Evolutionary conservation across 2,113 vertebrate species (phyloP).

Genomic region (Salvator merianae): DNA sequence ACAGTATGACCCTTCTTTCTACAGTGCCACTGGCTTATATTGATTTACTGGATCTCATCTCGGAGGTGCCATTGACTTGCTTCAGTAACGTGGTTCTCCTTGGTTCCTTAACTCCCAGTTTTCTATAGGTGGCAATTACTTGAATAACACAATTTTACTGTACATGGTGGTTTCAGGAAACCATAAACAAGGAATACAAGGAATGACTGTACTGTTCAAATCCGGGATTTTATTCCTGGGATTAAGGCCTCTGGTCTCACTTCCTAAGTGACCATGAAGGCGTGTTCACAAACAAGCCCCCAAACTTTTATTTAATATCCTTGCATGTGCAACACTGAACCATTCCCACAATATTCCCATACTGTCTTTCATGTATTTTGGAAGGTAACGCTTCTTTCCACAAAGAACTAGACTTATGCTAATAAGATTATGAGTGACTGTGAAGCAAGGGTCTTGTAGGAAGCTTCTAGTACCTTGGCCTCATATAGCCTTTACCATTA

Average conservation of each 20-base stretch:
- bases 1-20: no score
- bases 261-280: no score
- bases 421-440: slow-evolving; percentile 15
- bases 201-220: neutral
- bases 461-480: slow-evolving; percentile 13
- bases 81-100: no score
- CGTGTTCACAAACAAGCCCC: neutral
- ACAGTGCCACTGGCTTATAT: no score
- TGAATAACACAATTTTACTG: no score
- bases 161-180: no score
- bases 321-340: neutral
- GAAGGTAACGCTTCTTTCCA: slow-evolving; percentile 27
- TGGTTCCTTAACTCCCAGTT: no score
- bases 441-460: slow-evolving; percentile 16
- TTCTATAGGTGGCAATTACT: no score
- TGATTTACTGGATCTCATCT: no score
- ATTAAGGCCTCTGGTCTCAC: no score
- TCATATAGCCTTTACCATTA: slow-evolving; percentile 12
- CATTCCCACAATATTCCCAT: neutral
- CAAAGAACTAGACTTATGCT: neutral
- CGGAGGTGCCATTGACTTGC: no score
- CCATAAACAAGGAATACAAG: no score
- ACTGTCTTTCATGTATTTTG: neutral
- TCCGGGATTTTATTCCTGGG: neutral
- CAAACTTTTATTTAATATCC: neutral